Base-by-base conservation (phyloP, 1,140 invertebrate genomes). In the Papilio polytes region DNA sequence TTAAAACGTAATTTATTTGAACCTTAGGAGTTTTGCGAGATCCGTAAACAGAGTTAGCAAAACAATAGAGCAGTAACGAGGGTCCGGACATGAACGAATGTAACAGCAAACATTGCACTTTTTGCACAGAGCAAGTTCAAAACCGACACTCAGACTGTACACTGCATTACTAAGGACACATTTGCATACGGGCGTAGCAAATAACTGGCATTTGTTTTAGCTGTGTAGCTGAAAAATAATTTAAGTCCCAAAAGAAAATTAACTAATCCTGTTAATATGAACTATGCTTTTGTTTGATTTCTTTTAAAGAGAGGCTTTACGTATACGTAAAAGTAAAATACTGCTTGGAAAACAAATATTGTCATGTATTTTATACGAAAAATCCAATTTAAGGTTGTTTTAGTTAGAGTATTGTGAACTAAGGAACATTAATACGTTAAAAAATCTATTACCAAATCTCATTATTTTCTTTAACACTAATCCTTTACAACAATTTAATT, bases 401-500 rank as follows among this genome's bases (percentile, higher is more conserved):
- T 36, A 1, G 6, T 36, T 36, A 36, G 2, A 36, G 36, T 36
- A 36, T 36, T 36, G 36, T 36, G 36, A 36, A 36, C 1, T 36
- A 36, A 36, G 12, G 18, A 76, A 63, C 80, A 80, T 74, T 79
- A 78, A 74, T 80, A 84, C 3, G 26, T 26, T 26, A 26, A 74
- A 22, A 26, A 20, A 9, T 46, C 41, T 10, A 74, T 20, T 56
- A 56, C 15, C 51, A 51, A 74, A 51, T 74, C 41, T 51, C 15
- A 78, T 77, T 70, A 13, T 66, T 48, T 74, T 72, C 74, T 74
- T 78, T 79, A 81, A 81, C 80, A 81, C 77, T 81, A 36, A 72
- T 31, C 63, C n/a, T 76, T 63, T 83, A 83, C 77, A 81, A 80
- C 80, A 73, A 78, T 81, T 82, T 56, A 80, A 80, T 66, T 80